These are phyloP conservation scores for Heloderma charlesbogerti DNA, from an alignment of 2,113 vertebrate genomes.

Conservation along the genomic window DNA sequence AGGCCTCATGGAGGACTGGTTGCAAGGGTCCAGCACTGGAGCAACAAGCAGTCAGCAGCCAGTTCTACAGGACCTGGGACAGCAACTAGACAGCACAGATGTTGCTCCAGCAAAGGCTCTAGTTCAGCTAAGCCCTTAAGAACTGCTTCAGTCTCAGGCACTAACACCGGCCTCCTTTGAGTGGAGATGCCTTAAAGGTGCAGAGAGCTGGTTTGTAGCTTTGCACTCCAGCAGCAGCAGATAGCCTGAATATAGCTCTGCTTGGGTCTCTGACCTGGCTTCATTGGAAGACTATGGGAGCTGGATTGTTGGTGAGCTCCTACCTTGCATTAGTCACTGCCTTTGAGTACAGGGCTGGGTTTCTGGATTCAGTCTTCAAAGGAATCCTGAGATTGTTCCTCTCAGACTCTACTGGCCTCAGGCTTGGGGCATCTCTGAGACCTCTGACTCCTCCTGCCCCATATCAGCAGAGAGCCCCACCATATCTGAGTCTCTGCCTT, in stretches of 20 bases:
- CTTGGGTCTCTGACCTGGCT: background rate
- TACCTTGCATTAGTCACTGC: background rate
- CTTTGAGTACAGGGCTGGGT: background rate
- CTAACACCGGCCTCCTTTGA: background rate
- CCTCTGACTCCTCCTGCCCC: background rate
- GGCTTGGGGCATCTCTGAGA: background rate
- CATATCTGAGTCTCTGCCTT: background rate
- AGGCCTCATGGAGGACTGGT: background rate
- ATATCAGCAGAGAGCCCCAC: background rate
- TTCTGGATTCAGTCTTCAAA: background rate
- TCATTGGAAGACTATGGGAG: background rate
- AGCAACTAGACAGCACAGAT: background rate
- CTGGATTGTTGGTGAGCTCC: background rate
- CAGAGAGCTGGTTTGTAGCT: background rate
- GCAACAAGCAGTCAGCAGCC: background rate
- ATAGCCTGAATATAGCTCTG: background rate
- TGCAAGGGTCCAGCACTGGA: background rate
- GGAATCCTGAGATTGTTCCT: background rate
- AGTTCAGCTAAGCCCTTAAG: background rate
- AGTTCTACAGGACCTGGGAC: background rate
- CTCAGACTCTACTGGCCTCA: background rate
- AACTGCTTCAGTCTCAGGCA: background rate
- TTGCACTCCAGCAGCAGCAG: background rate
- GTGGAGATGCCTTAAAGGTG: background rate
- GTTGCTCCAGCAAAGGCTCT: background rate